These are phyloP conservation scores for Lasiommata megera DNA, from an alignment of 2,888 invertebrate genomes.

Conservation along the genomic window DNA sequence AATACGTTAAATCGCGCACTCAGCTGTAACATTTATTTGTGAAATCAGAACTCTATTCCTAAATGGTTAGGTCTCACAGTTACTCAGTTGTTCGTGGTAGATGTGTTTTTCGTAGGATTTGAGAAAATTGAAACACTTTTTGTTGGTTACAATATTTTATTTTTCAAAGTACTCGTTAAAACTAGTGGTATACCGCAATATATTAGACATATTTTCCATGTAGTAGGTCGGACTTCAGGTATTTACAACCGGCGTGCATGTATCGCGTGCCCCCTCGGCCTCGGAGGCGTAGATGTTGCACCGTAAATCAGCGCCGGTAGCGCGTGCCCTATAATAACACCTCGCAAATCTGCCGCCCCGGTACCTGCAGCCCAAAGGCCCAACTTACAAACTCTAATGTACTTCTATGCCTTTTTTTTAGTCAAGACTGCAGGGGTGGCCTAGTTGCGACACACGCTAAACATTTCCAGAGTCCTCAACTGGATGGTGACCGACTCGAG, in stretches of 20 bases:
- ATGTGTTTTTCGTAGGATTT: no score
- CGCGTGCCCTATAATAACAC: slow-evolving; percentile 22
- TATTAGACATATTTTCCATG: neutral
- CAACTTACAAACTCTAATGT: neutral
- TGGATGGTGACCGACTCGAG: no score
- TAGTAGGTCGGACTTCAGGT: neutral
- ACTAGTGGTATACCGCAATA: neutral
- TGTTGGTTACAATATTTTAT: no score
- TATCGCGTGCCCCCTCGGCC: slow-evolving; percentile 4
- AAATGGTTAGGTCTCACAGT: no score
- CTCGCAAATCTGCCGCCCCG: slow-evolving; percentile 18
- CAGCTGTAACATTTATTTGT: no score
- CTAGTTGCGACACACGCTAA: no score
- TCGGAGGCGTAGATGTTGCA: neutral
- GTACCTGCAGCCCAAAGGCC: neutral
- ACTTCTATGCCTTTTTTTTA: neutral
- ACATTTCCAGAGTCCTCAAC: no score
- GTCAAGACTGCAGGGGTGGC: no score
- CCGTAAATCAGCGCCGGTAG: slow-evolving; percentile 22
- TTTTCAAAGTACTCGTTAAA: neutral
- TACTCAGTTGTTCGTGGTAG: no score
- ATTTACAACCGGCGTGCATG: neutral
- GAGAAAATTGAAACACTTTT: no score
- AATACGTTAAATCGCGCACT: no score
- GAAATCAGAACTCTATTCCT: no score